A percentile compares a stretch with the other conserved stretches of the same genome.
phyloP scores from a whole-genome alignment of 2,888 invertebrate species.

The Agriopis aurantiaria region DNA sequence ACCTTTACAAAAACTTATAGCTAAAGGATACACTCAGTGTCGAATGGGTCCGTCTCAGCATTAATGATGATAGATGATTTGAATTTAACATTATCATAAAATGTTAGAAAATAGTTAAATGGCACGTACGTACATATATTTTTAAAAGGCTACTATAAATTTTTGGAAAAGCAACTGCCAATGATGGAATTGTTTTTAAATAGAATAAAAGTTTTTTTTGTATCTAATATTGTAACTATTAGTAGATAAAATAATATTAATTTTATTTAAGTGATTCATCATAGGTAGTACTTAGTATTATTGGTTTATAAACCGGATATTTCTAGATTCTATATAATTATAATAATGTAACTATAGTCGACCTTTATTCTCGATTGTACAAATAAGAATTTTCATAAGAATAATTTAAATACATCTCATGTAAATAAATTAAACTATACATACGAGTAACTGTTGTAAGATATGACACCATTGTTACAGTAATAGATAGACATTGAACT shows the following conservation, averaged over 20 bases:
- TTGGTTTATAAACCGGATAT: constrained; percentile 1
- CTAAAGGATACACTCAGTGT: too few species aligned
- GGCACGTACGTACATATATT: too few species aligned
- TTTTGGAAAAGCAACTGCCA: neutral
- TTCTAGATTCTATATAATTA: neutral
- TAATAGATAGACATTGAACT: constrained; percentile 55
- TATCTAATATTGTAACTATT: neutral
- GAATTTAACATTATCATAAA: too few species aligned
- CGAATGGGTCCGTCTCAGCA: too few species aligned
- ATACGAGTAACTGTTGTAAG: constrained; percentile 51
- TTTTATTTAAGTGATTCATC: neutral
- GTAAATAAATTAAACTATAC: constrained; percentile 35
- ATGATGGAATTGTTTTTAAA: constrained; percentile 1
- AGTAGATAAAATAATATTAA: neutral
- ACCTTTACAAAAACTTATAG: too few species aligned
- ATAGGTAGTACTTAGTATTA: neutral
- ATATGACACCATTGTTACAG: constrained; percentile 59
- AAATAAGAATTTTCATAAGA: constrained; percentile 25
- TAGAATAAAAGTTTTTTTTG: neutral
- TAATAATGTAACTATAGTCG: constrained; percentile 2
- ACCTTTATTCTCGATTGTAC: constrained; percentile 5
- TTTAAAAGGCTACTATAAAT: too few species aligned
- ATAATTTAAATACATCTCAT: constrained; percentile 22
- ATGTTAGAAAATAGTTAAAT: too few species aligned
- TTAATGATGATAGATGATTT: too few species aligned